These are phyloP conservation scores for Drosophila athabasca DNA, from an alignment of 1,140 invertebrate genomes.

Conservation along the genomic window DNA sequence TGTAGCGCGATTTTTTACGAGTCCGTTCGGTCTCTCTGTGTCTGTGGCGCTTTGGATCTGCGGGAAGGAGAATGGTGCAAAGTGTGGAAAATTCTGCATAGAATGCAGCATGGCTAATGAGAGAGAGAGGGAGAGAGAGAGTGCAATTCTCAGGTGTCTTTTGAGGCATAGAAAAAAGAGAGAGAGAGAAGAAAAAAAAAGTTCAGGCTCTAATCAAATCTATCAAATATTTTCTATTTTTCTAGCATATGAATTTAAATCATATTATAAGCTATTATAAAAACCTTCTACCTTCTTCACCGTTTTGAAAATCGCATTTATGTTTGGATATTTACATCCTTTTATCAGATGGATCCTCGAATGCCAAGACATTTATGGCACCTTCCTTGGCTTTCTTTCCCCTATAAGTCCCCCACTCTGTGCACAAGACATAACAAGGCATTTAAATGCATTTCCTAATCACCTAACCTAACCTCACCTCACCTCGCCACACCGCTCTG, in stretches of 20 bases:
- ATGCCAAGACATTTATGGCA: slow-evolving; percentile 43
- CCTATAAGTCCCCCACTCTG: not conserved
- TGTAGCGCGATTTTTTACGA: slow-evolving; percentile 80
- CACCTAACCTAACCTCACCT: slow-evolving; percentile 45
- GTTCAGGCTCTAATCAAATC: no score
- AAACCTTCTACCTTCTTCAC: no score
- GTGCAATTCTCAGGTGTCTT: not conserved
- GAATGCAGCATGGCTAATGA: slow-evolving; percentile 52
- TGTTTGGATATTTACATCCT: not conserved
- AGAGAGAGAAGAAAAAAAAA: no score
- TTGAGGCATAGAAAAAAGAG: not conserved
- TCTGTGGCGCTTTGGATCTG: slow-evolving; percentile 59
- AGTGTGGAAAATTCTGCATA: slow-evolving; percentile 35
- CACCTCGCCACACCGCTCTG: slow-evolving; percentile 12
- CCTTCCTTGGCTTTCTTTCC: slow-evolving; percentile 12
- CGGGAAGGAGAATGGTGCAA: not conserved
- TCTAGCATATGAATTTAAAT: not conserved
- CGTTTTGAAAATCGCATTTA: no score
- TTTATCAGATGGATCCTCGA: slow-evolving; percentile 14
- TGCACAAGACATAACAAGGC: slow-evolving; percentile 3
- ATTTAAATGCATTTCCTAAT: slow-evolving; percentile 55
- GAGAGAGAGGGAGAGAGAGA: not conserved
- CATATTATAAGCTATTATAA: not conserved
- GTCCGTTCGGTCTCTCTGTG: slow-evolving; percentile 39
- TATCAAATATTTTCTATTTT: not conserved